phyloP scores from a whole-genome alignment of 2,113 vertebrate genomes.

The Onychorhynchus coronatus region DNA sequence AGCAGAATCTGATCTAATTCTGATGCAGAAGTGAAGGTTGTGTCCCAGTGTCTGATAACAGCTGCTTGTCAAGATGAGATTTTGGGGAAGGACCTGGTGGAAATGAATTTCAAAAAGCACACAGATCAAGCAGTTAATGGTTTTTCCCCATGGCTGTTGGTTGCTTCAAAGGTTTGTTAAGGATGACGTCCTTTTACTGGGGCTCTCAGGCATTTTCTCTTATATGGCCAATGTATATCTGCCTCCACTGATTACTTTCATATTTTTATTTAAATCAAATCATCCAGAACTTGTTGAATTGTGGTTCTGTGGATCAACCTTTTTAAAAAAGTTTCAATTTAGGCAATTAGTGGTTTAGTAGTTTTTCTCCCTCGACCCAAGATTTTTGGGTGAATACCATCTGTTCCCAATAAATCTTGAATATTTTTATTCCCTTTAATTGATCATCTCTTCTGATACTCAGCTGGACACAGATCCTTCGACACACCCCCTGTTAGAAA shows the following conservation, averaged over 20 bases:
- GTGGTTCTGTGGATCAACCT: not conserved
- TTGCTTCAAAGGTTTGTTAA: not conserved
- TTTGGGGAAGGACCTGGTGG: not conserved
- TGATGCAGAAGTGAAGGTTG: not conserved
- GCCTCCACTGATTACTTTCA: not conserved
- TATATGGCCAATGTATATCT: not conserved
- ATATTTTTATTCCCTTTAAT: not conserved
- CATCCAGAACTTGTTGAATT: not conserved
- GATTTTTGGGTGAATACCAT: not conserved
- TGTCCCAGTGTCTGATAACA: not conserved
- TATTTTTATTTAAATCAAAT: not conserved
- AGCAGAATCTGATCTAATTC: not conserved
- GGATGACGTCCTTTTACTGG: not conserved
- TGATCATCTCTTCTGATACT: not conserved
- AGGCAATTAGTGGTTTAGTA: not conserved
- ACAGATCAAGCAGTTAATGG: not conserved
- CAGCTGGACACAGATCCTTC: not conserved
- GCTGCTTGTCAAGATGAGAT: not conserved
- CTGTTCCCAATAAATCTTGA: not conserved
- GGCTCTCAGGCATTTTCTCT: not conserved
- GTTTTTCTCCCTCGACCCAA: not conserved
- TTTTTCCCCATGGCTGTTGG: not conserved
- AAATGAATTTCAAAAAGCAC: not conserved
- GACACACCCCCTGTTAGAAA: not conserved
- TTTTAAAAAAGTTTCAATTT: not conserved